These are phyloP conservation scores for Gastrophryne carolinensis DNA, from an alignment of 2,797 vertebrate genomes.

Conservation along the genomic window DNA sequence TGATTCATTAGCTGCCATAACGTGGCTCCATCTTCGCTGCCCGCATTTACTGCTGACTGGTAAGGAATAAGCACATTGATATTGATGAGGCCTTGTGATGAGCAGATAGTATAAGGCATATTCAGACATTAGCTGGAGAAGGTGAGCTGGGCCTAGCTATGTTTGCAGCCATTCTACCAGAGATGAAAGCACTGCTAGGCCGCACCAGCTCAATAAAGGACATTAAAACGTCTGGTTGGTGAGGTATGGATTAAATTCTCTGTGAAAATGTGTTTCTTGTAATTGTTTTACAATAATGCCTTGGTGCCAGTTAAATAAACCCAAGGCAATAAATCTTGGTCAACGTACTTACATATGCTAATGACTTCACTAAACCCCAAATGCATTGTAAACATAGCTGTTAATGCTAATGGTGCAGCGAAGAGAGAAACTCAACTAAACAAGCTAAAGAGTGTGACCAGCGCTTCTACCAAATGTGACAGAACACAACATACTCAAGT, in stretches of 20 bases:
- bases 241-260: slow-evolving; percentile 43
- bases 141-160: not conserved
- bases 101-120: slow-evolving; percentile 21
- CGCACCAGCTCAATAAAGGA: slow-evolving; percentile 38
- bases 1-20: slow-evolving; percentile 36
- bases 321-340: slow-evolving; percentile 39
- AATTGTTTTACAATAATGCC: slow-evolving; percentile 48
- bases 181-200: slow-evolving; percentile 25
- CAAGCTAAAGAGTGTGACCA: slow-evolving; percentile 2
- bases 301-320: slow-evolving; percentile 43
- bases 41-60: not conserved
- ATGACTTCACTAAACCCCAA: slow-evolving; percentile 34
- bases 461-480: too few relatives aligned
- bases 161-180: slow-evolving; percentile 9
- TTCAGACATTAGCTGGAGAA: slow-evolving; percentile 7
- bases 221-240: slow-evolving; percentile 44
- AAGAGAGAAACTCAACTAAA: slow-evolving; percentile 7
- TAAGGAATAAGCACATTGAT: slow-evolving; percentile 16
- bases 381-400: slow-evolving; percentile 35
- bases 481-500: too few relatives aligned
- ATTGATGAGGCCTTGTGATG: slow-evolving; percentile 24
- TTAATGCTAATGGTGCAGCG: slow-evolving; percentile 29
- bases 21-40: slow-evolving; percentile 23
- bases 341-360: slow-evolving; percentile 27
- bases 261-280: slow-evolving; percentile 43